Evolutionary conservation across 2,113 vertebrate genomes (phyloP), one percentile per base, ranked within the genome.

Genomic region (Ammospiza nelsoni): DNA sequence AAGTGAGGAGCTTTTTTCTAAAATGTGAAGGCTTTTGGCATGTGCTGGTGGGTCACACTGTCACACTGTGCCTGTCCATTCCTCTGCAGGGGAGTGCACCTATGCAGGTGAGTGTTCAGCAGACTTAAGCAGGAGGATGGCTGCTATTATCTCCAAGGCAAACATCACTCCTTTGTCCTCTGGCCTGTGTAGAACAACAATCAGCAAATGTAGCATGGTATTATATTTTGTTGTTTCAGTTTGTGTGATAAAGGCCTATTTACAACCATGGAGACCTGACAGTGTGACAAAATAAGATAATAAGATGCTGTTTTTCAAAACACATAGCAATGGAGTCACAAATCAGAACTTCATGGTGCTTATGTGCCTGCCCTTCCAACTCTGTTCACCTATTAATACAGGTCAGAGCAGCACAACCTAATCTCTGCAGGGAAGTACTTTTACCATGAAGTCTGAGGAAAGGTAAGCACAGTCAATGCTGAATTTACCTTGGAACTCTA

Each of bases 401-500:
- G 49, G 13, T 35, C 49, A 82, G 55, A 87, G 35, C 33, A 83
- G 46, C 67, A 62, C 35, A 58, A 43, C 24, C 55, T 84, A 7
- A 51, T 43, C 39, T 31, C 16, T 57, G 61, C 24, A 46, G 61
- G 33, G 21, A 44, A 61, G 72, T n/a, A 57, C 52, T 9, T 89
- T 87, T 35, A 46, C 51, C 17, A 8, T 35, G 0, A 1, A 86
- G 44, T 24, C 31, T 79, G 66, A 74, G 37, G n/a, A 61, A 90
- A 65, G 29, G 44, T 25, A 82, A 33, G 46, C 18, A 31, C 41
- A 68, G 52, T 31, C 29, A n/a, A 33, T 31, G 46, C 41, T 33
- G 69, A 17, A 23, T 55, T 97, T 98, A 99, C 99, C 98, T 95
- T 98, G 97, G 12, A 99, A 99, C 29, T 97, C 90, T 49, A 99